These are phyloP conservation scores for Odobenus rosmarus DNA, from an alignment of 2,113 vertebrate genomes.

Conservation along the genomic window DNA sequence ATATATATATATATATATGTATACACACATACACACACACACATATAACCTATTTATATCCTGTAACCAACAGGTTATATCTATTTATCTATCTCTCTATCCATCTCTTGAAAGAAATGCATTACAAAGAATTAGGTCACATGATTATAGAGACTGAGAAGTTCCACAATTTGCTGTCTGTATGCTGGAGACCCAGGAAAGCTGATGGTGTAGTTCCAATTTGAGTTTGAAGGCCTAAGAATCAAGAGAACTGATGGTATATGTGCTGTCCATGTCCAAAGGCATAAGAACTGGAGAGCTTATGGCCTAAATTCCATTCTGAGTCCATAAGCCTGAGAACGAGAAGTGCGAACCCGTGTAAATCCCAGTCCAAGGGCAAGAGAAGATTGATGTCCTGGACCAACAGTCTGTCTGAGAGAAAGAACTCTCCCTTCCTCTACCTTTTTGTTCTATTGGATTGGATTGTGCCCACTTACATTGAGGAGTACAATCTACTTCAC, in stretches of 20 bases:
- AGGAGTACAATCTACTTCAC: neutral
- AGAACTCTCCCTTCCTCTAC: neutral
- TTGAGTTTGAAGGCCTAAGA: too few species aligned
- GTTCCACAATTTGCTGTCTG: too few species aligned
- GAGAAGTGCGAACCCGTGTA: neutral
- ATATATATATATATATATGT: too few species aligned
- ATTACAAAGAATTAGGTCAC: neutral
- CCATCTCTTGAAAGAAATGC: neutral
- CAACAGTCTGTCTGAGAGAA: neutral
- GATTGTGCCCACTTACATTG: neutral
- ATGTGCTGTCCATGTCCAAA: neutral
- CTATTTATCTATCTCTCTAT: neutral
- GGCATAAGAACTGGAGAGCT: neutral
- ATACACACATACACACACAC: too few species aligned
- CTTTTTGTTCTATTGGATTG: neutral
- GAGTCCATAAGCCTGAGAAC: neutral
- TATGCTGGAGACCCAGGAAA: neutral
- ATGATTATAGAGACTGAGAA: neutral
- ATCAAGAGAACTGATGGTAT: neutral
- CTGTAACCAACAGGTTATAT: neutral
- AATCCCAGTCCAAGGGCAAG: neutral
- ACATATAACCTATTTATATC: neutral
- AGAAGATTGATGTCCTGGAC: neutral
- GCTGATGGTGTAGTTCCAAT: too few species aligned
- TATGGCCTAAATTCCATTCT: neutral